Conservation (phyloP, 2,797 vertebrate genomes). For the Arctocebus calabarensis region DNA sequence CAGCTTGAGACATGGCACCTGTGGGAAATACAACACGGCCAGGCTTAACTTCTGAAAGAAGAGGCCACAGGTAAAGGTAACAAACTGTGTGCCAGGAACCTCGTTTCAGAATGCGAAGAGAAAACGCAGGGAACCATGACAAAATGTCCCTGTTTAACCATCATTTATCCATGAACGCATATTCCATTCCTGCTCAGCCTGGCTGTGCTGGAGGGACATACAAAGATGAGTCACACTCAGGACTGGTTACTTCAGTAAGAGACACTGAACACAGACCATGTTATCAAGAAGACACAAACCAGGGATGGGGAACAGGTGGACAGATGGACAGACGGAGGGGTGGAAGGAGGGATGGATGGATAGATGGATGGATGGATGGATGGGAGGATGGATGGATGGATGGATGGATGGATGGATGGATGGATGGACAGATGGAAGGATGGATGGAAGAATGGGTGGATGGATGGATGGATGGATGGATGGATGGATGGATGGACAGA, state of each 20-base stretch:
- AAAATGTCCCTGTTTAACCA: neutral
- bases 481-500: no score
- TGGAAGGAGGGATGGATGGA: no score
- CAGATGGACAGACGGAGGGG: no score
- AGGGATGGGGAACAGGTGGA: neutral
- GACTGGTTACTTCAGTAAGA: neutral
- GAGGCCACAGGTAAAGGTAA: neutral
- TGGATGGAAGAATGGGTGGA: no score
- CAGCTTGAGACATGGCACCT: neutral
- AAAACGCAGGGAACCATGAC: neutral
- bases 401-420: neutral
- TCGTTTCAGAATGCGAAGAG: neutral
- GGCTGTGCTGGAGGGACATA: neutral
- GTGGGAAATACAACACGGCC: neutral
- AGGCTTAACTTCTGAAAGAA: neutral
- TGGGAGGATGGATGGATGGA: no score
- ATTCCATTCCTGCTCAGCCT: neutral
- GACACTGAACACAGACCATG: neutral
- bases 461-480: no score
- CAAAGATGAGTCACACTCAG: neutral
- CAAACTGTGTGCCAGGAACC: neutral
- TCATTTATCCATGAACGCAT: neutral
- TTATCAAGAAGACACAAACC: neutral
- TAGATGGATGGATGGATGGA: no score
- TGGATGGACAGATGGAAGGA: no score